Evolutionary conservation across 2,888 invertebrate species (phyloP).

Genomic region (Limnephilus auricula): DNA sequence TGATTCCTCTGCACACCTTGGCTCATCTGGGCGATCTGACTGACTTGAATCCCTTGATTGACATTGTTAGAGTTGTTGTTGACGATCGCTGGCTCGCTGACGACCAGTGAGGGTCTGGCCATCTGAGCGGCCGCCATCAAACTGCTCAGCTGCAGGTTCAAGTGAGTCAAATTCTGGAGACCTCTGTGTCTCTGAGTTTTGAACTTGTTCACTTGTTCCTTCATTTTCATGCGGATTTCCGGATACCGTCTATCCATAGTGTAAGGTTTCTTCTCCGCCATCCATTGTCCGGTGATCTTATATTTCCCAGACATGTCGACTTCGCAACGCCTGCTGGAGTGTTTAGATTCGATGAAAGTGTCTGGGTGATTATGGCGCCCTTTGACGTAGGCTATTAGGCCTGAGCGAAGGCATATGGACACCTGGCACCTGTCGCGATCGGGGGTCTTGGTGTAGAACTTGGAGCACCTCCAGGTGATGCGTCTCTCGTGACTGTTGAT

Average conservation of each 20-base stretch:
- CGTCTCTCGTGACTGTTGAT: conserved; percentile 63
- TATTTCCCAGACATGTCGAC: conserved; percentile 61
- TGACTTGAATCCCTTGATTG: conserved; percentile 2
- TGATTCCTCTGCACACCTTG: neutral
- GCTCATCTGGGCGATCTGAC: neutral
- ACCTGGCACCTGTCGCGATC: conserved; percentile 62
- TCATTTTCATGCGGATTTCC: conserved; percentile 46
- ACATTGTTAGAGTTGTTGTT: conserved; percentile 32
- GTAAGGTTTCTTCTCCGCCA: conserved; percentile 53
- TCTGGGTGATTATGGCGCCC: conserved; percentile 61
- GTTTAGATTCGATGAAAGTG: conserved; percentile 59
- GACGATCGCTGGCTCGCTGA: conserved; percentile 13
- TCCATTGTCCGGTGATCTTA: conserved; percentile 62
- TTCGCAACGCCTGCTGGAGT: conserved; percentile 58
- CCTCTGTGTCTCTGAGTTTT: conserved; percentile 52
- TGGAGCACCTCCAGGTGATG: conserved; percentile 63
- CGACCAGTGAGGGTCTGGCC: neutral
- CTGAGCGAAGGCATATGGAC: conserved; percentile 62
- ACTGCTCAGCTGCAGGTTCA: conserved; percentile 46
- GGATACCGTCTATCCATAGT: neutral
- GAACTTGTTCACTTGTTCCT: conserved; percentile 39
- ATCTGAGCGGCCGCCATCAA: neutral
- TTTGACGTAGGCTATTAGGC: conserved; percentile 59
- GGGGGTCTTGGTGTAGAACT: conserved; percentile 63
- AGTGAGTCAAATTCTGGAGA: conserved; percentile 37